Percentiles rank a stretch among this genome's conserved stretches.
Conservation (phyloP, 2,113 vertebrate species). For the Steatornis caripensis region DNA sequence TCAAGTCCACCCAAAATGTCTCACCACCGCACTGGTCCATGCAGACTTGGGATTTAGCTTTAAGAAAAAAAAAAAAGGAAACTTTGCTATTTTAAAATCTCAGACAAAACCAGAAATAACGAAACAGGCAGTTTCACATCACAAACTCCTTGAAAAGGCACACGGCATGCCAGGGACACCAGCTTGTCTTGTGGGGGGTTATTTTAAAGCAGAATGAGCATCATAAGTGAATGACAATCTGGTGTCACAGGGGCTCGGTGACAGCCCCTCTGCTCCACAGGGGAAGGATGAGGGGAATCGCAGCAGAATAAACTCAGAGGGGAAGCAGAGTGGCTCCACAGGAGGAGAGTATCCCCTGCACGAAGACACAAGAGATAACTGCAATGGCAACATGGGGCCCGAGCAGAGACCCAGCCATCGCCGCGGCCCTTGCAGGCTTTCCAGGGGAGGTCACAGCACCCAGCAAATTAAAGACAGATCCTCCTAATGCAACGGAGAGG, state of each 20-base stretch:
- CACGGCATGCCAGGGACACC: neutral
- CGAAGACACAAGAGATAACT: rapidly evolving
- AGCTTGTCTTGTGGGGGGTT: neutral
- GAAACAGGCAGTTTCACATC: neutral
- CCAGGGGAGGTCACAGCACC: neutral
- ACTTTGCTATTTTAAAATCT: neutral
- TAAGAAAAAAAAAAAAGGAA: neutral
- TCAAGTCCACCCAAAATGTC: neutral
- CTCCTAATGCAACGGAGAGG: rapidly evolving
- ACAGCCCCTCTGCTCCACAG: neutral
- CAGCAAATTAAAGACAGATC: rapidly evolving
- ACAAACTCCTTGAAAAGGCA: neutral
- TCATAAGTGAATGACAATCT: neutral
- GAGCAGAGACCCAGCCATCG: neutral
- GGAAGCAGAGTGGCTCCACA: neutral
- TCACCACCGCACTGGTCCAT: neutral
- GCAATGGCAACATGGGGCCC: rapidly evolving
- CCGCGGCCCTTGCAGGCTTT: neutral
- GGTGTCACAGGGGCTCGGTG: neutral
- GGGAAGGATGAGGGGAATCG: neutral
- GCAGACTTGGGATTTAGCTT: neutral
- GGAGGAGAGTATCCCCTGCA: neutral
- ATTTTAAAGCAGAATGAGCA: neutral
- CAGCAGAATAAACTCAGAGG: neutral
- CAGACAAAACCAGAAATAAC: neutral